phyloP scores from a whole-genome alignment of 2,113 vertebrate species.

The Chrysemys picta region DNA sequence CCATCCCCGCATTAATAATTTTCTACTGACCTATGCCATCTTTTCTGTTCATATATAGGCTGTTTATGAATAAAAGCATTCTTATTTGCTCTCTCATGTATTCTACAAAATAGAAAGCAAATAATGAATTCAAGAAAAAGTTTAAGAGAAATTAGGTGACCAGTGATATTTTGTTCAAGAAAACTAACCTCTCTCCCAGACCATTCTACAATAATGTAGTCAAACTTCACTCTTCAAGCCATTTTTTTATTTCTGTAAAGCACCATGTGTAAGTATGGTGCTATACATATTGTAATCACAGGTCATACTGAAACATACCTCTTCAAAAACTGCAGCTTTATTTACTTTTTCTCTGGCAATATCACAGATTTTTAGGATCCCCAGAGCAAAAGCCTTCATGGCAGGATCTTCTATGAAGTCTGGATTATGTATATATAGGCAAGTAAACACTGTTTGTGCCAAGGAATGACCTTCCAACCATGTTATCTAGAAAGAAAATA shows the following conservation, averaged over 20 bases:
- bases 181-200: neutral
- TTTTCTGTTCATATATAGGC: neutral
- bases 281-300: neutral
- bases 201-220: fast-evolving
- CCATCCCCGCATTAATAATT: neutral
- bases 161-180: neutral
- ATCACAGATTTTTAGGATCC: constrained; percentile 97
- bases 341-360: constrained; percentile 99
- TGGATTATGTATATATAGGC: constrained; percentile 98
- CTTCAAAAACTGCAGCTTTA: constrained; percentile 98
- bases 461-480: constrained; percentile 98
- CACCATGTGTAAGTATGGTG: neutral
- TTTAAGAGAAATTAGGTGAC: neutral
- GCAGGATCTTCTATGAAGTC: constrained; percentile 97
- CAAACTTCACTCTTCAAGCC: neutral
- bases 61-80: neutral
- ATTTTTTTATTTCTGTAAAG: fast-evolving
- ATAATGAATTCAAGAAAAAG: neutral
- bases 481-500: constrained; percentile 87
- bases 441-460: constrained; percentile 99
- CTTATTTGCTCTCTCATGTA: neutral
- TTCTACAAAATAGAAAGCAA: neutral
- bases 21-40: neutral
- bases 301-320: constrained; percentile 80
- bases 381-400: constrained; percentile 97